Conservation (phyloP, 2,888 invertebrate species). For the Himalopsyche kuldschensis region DNA sequence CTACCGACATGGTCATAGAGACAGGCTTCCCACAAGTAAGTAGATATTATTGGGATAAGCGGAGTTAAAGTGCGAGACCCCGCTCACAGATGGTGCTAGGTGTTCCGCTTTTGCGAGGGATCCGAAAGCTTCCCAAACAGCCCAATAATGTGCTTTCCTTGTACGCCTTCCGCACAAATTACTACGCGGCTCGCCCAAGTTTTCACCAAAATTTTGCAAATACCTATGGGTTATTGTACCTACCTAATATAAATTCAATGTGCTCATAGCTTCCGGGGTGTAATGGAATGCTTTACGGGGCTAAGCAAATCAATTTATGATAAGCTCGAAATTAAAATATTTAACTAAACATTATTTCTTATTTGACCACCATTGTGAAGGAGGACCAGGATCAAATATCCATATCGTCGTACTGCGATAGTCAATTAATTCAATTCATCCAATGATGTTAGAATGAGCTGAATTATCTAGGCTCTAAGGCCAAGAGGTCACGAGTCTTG, state of each 20-base stretch:
- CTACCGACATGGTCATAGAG: neutral
- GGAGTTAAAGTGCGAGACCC: neutral
- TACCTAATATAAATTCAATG: conserved; percentile 15
- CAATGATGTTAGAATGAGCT: no score
- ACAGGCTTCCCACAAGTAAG: neutral
- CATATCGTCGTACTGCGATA: no score
- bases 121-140: conserved; percentile 6
- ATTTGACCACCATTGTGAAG: no score
- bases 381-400: no score
- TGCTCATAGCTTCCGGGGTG: no score
- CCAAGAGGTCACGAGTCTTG: no score
- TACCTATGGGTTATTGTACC: conserved; percentile 13
- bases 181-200: conserved; percentile 14
- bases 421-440: no score
- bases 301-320: no score
- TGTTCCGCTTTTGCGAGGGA: neutral
- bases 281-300: neutral
- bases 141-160: conserved; percentile 38
- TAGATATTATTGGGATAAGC: neutral
- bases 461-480: no score
- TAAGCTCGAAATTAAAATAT: no score
- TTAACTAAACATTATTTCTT: no score
- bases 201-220: neutral
- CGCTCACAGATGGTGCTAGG: conserved; percentile 17
- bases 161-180: conserved; percentile 37